Conservation (phyloP, 2,113 vertebrate species). For the Burhinus bistriatus region DNA sequence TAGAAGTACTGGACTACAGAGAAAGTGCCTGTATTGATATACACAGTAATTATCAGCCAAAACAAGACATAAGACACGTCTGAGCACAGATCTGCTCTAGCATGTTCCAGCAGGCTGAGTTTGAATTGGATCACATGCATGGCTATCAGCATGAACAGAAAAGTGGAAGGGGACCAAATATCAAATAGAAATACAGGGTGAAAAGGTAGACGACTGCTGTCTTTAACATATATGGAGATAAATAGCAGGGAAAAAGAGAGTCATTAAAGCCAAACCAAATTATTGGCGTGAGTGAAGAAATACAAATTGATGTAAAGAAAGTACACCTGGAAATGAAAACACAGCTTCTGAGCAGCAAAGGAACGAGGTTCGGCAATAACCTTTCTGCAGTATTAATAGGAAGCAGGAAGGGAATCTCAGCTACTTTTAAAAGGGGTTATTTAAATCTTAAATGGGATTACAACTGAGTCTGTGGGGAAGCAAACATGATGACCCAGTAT, state of each 20-base stretch:
- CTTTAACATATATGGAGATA: not conserved
- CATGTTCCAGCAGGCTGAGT: not conserved
- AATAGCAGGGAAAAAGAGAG: not conserved
- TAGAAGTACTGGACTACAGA: not conserved
- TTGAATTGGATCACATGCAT: not conserved
- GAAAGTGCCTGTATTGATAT: not conserved
- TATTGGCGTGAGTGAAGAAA: not conserved
- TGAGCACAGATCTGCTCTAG: not conserved
- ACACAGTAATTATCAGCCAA: not conserved
- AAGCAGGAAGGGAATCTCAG: not conserved
- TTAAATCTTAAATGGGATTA: not conserved
- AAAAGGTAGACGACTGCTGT: not conserved
- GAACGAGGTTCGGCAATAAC: not conserved
- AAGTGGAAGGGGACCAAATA: not conserved
- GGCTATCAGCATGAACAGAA: not conserved
- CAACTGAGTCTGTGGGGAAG: not conserved
- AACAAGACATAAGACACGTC: not conserved
- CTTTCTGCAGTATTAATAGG: not conserved
- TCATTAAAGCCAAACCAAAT: not conserved
- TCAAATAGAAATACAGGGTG: not conserved
- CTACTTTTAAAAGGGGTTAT: not conserved
- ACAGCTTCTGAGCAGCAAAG: not conserved
- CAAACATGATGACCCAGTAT: not conserved
- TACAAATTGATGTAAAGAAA: not conserved
- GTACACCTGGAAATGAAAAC: not conserved